phyloP scores from a whole-genome alignment of 2,113 vertebrate genomes.

The Phrynocephalus versicolor region DNA sequence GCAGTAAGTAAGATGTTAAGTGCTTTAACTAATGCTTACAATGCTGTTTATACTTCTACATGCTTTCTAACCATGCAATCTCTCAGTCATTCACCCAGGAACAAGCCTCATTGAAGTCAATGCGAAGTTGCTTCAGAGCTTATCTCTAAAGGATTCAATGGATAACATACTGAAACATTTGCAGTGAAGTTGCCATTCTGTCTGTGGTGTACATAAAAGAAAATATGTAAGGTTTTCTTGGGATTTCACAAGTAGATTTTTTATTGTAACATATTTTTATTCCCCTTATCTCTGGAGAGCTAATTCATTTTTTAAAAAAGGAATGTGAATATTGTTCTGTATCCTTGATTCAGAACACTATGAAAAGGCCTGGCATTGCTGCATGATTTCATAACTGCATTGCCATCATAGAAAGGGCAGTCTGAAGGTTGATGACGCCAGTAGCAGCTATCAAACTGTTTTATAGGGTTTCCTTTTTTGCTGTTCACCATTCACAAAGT shows the following conservation, averaged over 20 bases:
- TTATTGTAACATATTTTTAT: not conserved
- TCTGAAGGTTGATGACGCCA: too few relatives aligned
- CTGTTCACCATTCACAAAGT: too few relatives aligned
- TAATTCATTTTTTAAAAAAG: too few relatives aligned
- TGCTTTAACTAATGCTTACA: conserved; percentile 23
- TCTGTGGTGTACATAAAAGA: not conserved
- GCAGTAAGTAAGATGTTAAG: conserved; percentile 21
- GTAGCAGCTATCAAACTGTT: too few relatives aligned
- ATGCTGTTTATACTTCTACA: not conserved
- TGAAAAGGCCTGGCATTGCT: too few relatives aligned
- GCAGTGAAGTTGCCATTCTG: not conserved
- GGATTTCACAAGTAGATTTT: not conserved
- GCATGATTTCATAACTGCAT: too few relatives aligned
- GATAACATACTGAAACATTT: conserved; percentile 3
- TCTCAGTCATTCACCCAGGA: too few relatives aligned
- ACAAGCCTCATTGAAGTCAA: not conserved
- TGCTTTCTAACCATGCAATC: not conserved
- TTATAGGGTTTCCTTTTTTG: too few relatives aligned
- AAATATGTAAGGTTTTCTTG: not conserved
- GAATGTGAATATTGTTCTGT: too few relatives aligned
- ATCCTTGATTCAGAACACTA: too few relatives aligned
- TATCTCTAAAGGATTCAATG: not conserved
- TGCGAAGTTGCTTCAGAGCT: not conserved
- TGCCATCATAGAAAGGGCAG: too few relatives aligned
- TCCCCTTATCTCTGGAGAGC: not conserved